Conservation (phyloP, 2,888 invertebrate species). For the Ophion ventricosus region DNA sequence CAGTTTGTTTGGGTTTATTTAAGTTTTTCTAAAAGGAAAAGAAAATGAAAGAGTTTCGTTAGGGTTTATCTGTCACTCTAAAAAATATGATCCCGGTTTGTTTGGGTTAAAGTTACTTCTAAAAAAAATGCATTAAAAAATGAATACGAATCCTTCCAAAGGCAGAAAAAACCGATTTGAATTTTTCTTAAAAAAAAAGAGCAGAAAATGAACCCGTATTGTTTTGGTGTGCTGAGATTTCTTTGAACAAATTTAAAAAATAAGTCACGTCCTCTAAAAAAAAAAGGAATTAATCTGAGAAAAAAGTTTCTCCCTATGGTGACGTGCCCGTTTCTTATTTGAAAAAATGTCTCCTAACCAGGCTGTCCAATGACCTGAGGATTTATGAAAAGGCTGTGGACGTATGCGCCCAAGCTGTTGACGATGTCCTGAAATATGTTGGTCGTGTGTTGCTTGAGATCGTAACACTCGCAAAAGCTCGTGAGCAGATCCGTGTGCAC, state of each 20-base stretch:
- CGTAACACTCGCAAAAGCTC: constrained; percentile 97
- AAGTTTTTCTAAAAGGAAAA: too few relatives aligned
- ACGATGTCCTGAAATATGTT: constrained; percentile 98
- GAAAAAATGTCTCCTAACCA: constrained; percentile 54
- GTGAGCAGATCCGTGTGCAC: constrained; percentile 94
- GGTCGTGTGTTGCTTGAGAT: constrained; percentile 96
- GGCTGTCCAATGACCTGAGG: constrained; percentile 87
- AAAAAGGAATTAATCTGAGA: neutral
- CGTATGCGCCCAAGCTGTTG: constrained; percentile 95
- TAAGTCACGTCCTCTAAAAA: neutral
- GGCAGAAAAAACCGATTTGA: too few relatives aligned
- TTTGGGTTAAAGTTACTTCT: too few relatives aligned
- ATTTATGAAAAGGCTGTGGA: constrained; percentile 94
- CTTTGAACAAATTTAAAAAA: neutral
- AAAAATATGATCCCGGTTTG: too few relatives aligned
- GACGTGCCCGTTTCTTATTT: neutral
- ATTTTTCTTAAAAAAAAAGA: neutral
- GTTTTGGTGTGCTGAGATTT: neutral
- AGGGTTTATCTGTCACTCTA: too few relatives aligned
- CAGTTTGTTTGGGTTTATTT: too few relatives aligned
- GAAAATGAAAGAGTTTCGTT: too few relatives aligned
- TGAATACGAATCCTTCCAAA: too few relatives aligned
- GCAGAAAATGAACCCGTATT: neutral
- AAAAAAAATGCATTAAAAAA: too few relatives aligned
- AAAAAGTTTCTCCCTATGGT: neutral